phyloP scores from a whole-genome alignment of 2,113 vertebrate genomes.

The Hippocampus barbouri region DNA sequence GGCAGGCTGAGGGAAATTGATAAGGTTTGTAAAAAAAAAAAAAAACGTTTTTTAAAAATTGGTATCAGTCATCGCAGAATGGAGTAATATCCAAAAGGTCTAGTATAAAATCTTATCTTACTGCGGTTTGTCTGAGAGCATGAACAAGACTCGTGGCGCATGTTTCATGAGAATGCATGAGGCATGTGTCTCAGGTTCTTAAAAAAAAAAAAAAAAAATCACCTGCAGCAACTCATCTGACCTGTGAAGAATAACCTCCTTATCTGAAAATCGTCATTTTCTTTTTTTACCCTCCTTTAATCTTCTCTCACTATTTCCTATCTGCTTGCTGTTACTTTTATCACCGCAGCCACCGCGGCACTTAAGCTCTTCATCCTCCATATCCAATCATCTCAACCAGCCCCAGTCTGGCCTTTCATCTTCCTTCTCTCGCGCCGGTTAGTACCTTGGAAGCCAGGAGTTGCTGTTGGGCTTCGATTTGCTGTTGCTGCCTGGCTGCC shows the following conservation, averaged over 20 bases:
- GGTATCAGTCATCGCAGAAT: neutral
- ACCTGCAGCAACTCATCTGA: slow-evolving; percentile 23
- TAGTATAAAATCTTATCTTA: neutral
- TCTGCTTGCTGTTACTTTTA: slow-evolving; percentile 24
- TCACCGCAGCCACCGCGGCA: slow-evolving; percentile 33
- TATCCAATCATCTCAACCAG: slow-evolving; percentile 10
- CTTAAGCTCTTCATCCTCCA: slow-evolving; percentile 14
- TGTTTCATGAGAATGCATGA: slow-evolving; percentile 21
- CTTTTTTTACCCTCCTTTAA: slow-evolving; percentile 22
- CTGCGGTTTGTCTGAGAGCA: neutral
- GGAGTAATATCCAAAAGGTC: neutral
- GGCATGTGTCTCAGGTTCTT: slow-evolving; percentile 23
- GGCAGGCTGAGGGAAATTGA: neutral
- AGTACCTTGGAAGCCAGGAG: slow-evolving; percentile 89
- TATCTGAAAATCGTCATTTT: slow-evolving; percentile 5
- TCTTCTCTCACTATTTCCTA: slow-evolving; percentile 17
- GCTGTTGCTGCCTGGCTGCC: slow-evolving; percentile 93
- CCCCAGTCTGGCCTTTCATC: slow-evolving; percentile 24
- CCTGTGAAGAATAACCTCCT: slow-evolving; percentile 12
- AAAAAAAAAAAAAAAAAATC: slow-evolving; percentile 2
- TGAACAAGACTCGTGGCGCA: slow-evolving; percentile 8
- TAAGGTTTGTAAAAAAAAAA: neutral
- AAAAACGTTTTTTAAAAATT: no score
- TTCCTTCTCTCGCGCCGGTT: slow-evolving; percentile 12
- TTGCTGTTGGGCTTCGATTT: slow-evolving; percentile 93